Evolutionary conservation across 2,113 vertebrate species (phyloP).

Genomic region (Sinocyclocheilus anshuiensis): DNA sequence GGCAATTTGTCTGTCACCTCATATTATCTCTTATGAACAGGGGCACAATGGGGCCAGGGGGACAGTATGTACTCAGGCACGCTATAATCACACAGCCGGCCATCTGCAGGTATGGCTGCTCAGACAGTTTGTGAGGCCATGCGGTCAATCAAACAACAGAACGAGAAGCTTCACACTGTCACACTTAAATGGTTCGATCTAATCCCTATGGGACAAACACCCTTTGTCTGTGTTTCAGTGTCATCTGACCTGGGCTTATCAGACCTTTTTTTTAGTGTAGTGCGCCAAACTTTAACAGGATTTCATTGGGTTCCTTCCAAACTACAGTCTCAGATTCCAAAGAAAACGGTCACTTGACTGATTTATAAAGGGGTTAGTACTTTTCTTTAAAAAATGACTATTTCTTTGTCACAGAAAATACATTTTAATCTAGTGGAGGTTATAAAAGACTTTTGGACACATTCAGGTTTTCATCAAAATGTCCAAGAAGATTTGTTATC

Average conservation of each 20-base stretch:
- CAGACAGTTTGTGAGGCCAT: neutral
- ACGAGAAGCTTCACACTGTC: conserved; percentile 7
- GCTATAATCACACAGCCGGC: conserved; percentile 20
- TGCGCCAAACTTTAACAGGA: neutral
- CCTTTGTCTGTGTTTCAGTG: conserved; percentile 42
- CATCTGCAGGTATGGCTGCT: conserved; percentile 30
- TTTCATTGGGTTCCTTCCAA: neutral
- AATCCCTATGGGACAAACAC: conserved; percentile 18
- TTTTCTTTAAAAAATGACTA: neutral
- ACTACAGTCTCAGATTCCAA: neutral
- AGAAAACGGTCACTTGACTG: neutral
- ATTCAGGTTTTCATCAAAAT: neutral
- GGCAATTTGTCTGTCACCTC: conserved; percentile 40
- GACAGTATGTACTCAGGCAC: conserved; percentile 26
- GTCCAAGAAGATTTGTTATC: neutral
- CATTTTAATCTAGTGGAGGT: neutral
- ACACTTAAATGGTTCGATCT: conserved; percentile 5
- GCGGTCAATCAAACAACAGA: conserved; percentile 33
- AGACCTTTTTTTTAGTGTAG: neutral
- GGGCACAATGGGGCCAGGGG: conserved; percentile 47
- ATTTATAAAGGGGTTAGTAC: neutral
- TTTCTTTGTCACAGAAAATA: neutral
- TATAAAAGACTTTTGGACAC: neutral
- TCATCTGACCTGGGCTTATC: conserved; percentile 1
- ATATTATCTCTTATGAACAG: conserved; percentile 44